phyloP scores from a whole-genome alignment of 2,113 vertebrate genomes.

The Chaenogobius annularis region DNA sequence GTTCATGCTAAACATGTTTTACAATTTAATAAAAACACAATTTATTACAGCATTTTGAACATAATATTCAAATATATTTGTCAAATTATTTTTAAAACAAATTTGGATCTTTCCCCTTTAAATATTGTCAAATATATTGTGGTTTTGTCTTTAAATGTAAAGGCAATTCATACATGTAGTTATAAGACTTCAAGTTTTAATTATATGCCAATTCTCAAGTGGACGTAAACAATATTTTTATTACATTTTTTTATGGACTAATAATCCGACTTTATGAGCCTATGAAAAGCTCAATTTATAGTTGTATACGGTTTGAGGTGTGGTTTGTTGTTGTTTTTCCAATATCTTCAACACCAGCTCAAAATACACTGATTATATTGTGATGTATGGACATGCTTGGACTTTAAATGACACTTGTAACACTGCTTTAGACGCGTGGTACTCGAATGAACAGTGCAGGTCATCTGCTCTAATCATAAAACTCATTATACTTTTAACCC shows the following conservation, averaged over 20 bases:
- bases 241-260: neutral
- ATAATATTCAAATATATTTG: too few species aligned
- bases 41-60: too few species aligned
- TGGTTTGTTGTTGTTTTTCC: neutral
- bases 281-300: neutral
- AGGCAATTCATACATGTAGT: too few species aligned
- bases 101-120: neutral
- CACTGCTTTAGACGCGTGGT: constrained; percentile 14
- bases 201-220: neutral
- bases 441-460: constrained; percentile 31
- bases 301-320: neutral
- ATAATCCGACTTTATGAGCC: neutral
- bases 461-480: constrained; percentile 57
- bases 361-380: constrained; percentile 11
- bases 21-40: too few species aligned
- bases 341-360: neutral
- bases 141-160: too few species aligned
- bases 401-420: constrained; percentile 18
- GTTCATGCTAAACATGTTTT: too few species aligned
- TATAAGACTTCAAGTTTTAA: neutral
- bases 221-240: neutral
- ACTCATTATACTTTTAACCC: constrained; percentile 60
- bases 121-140: neutral
- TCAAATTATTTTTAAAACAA: too few species aligned
- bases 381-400: neutral